A percentile compares a stretch with the other conserved stretches of the same genome.
Conservation (phyloP, 2,113 vertebrate genomes). For the Chiloscyllium plagiosum region DNA sequence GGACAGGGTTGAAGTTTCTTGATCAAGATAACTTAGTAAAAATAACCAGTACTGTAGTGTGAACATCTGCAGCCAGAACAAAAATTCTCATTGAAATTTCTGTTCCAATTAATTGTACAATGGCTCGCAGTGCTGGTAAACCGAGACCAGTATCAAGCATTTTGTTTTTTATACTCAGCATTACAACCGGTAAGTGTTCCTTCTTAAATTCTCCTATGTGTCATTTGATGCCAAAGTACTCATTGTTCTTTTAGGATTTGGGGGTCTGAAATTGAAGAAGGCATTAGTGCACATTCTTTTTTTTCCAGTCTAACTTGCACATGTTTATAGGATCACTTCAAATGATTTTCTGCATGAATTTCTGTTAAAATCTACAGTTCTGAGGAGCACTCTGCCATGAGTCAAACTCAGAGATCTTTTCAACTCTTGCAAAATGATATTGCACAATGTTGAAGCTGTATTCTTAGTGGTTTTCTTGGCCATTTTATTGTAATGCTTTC, state of each 20-base stretch:
- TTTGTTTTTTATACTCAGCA: not conserved
- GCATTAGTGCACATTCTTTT: too few relatives aligned
- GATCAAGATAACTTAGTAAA: slow-evolving; percentile 9
- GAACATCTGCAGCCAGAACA: not conserved
- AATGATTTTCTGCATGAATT: not conserved
- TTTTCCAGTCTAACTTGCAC: not conserved
- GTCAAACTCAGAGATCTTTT: not conserved
- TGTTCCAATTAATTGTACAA: not conserved
- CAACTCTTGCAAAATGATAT: not conserved
- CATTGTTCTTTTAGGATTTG: not conserved
- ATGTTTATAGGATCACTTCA: not conserved
- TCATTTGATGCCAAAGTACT: not conserved
- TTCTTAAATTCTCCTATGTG: not conserved
- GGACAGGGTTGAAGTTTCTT: not conserved
- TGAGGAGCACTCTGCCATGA: not conserved
- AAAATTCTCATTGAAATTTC: not conserved
- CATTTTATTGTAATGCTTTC: not conserved
- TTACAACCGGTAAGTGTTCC: slow-evolving; percentile 8
- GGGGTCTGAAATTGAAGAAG: not conserved
- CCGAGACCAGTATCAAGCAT: too few relatives aligned
- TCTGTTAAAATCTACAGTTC: not conserved
- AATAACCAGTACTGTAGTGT: not conserved
- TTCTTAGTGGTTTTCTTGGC: not conserved
- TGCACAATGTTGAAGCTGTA: not conserved
- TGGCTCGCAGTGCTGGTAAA: not conserved